phyloP scores from a whole-genome alignment of 2,113 vertebrate species.

The Panurus biarmicus region DNA sequence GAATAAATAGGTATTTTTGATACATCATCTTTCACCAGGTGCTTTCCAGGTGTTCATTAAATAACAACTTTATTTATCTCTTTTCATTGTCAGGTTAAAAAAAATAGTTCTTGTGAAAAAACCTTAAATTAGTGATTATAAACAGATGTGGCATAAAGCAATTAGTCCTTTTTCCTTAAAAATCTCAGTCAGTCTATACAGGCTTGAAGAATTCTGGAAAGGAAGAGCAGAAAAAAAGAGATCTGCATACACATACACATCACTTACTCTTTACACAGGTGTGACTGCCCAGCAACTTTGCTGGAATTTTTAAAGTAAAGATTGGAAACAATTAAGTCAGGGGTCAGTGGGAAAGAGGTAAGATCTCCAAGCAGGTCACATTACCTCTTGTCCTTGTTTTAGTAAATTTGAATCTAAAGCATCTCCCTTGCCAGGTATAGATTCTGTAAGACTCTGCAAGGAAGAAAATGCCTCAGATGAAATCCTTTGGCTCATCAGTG shows the following conservation, averaged over 20 bases:
- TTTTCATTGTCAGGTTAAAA: constrained; percentile 3
- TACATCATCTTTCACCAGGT: not conserved
- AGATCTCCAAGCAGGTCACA: not conserved
- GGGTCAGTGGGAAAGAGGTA: not conserved
- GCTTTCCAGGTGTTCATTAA: constrained; percentile 16
- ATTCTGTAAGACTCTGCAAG: not conserved
- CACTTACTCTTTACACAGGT: not conserved
- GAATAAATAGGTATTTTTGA: constrained; percentile 3
- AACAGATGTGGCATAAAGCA: not conserved
- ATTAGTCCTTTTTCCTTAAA: not conserved
- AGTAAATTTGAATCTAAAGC: not conserved
- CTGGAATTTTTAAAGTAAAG: not conserved
- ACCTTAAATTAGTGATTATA: not conserved
- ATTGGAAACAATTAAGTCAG: not conserved
- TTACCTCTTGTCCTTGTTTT: not conserved
- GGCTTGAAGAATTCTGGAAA: not conserved
- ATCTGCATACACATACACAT: not conserved
- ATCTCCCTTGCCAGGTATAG: not conserved
- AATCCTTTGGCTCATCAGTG: not conserved
- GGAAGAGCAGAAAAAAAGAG: not conserved
- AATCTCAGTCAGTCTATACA: not conserved
- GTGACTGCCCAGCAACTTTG: not conserved
- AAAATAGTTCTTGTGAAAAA: not conserved
- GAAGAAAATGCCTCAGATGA: not conserved
- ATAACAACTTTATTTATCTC: constrained; percentile 11